Evolutionary conservation across 2,797 vertebrate genomes (phyloP).

Genomic region (Ctenopoma kingsleyae): DNA sequence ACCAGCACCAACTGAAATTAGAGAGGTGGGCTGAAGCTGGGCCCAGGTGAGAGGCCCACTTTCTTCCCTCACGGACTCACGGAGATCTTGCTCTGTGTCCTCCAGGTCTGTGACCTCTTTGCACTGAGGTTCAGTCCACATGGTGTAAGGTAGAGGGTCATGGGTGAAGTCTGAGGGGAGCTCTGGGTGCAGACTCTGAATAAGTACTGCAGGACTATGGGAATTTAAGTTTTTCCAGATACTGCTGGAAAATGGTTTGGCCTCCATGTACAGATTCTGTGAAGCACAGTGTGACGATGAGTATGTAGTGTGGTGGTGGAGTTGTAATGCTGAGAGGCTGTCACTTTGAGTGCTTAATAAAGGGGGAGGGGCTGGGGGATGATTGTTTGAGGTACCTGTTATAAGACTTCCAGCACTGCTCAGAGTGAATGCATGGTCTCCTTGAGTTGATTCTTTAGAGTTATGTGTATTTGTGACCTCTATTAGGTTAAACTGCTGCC

Average conservation of each 20-base stretch:
- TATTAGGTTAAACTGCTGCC: conserved; percentile 42
- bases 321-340: conserved; percentile 54
- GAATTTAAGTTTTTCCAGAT: conserved; percentile 85
- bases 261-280: conserved; percentile 59
- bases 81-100: conserved; percentile 64
- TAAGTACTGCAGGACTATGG: conserved; percentile 82
- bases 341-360: conserved; percentile 48
- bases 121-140: conserved; percentile 84
- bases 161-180: conserved; percentile 78
- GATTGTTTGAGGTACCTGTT: conserved; percentile 39
- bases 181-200: conserved; percentile 80
- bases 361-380: conserved; percentile 13
- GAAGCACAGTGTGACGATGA: conserved; percentile 53
- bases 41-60: conserved; percentile 80
- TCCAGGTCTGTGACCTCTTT: conserved; percentile 82
- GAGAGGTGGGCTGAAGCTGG: conserved; percentile 80
- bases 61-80: conserved; percentile 59
- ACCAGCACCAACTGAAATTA: conserved; percentile 64
- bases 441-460: conserved; percentile 36
- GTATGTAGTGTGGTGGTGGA: conserved; percentile 47
- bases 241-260: conserved; percentile 75
- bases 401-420: conserved; percentile 31
- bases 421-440: conserved; percentile 22
- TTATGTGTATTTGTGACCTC: conserved; percentile 45
- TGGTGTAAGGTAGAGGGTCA: conserved; percentile 78